Evolutionary conservation across 2,113 vertebrate species (phyloP), one percentile per base, ranked within the genome.

Genomic region (Pygoscelis antarcticus): DNA sequence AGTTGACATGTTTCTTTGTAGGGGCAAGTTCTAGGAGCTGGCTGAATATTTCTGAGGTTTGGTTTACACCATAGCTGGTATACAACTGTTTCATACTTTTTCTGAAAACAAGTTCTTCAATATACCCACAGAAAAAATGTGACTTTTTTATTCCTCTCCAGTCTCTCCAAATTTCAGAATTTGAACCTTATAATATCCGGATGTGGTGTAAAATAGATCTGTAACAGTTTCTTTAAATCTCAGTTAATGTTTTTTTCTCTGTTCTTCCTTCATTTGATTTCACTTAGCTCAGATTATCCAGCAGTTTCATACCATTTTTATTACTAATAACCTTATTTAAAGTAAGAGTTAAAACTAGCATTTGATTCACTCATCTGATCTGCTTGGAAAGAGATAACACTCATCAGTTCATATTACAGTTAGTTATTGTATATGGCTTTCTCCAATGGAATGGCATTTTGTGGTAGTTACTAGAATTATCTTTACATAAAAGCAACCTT

Each of bases 111-210:
- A 25, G 8, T 52, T 72, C 49, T 78, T 92, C 23, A 57, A 2
- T 62, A 38, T 51, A 61, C 2, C 1, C 10, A 61, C 5, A 25
- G 18, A 2, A 70, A 51, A 61, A 20, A 11, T 0, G 0, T 9
- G 2, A 19, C 5, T 27, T 11, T 42, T 74, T 58, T 90, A 57
- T 69, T 83, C 16, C 9, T 57, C 40, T 77, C 3, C 60, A n/a
- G 18, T 77, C 2, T 23, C 5, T 74, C 30, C 7, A 61, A 34
- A 82, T 70, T 66, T 78, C 12, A 66, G 21, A 77, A 84, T 82
- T 81, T 47, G 19, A 71, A 77, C 4, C 8, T 60, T 74, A 7
- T 32, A 42, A 26, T 52, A 57, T 18, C 18, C 1, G 8, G 61
- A 17, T 66, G 6, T 44, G 16, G 4, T 4, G 5, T 46, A 82